Base-by-base conservation (phyloP, 2,113 vertebrate species). In the Salvelinus fontinalis region DNA sequence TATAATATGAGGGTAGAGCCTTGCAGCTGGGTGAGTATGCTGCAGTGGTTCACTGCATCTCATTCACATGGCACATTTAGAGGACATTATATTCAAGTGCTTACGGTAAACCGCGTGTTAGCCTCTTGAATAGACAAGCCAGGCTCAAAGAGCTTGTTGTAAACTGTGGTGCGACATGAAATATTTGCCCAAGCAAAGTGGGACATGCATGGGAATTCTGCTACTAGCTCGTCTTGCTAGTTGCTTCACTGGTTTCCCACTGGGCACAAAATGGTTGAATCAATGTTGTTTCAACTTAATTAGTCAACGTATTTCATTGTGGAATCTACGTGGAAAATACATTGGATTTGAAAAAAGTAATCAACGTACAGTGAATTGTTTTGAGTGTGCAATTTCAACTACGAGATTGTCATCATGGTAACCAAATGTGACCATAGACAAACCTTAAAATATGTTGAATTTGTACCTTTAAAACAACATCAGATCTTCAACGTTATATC, bases 181-280 rank as follows among this genome's bases (percentile, higher is more conserved):
- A 85, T 87, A 87, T 86, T 67, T 71, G 81, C 81, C 79, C 64
- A 79, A 75, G 80, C 79, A 82, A 90, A 90, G 81, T 89, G 86
- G 89, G 84, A 89, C 86, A 87, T 75, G 74, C 77, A 82, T 71
- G 71, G 82, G 85, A 76, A 51, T 75, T 81, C 70, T 60, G 74
- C 73, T 64, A 39, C 31, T 68, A 74, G 67, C 71, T 73, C 1
- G 39, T 39, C 39, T 78, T 51, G 69, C 74, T 81, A 70, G 67
- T 34, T 68, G 80, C 80, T 77, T 79, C 69, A 73, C 70, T 59
- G 77, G 75, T 69, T 81, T 71, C 80, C 24, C 34, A 20, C 49
- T 7, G 7, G 34, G 34, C 39, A 39, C 39, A 39, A 39, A 39
- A 39, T 9, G 39, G 8, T 39, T 39, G 39, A 39, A 39, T 9